Percentiles rank a stretch among this genome's conserved stretches.
Evolutionary conservation across 2,888 invertebrate genomes (phyloP).

Genomic region (Amorpha juglandis): DNA sequence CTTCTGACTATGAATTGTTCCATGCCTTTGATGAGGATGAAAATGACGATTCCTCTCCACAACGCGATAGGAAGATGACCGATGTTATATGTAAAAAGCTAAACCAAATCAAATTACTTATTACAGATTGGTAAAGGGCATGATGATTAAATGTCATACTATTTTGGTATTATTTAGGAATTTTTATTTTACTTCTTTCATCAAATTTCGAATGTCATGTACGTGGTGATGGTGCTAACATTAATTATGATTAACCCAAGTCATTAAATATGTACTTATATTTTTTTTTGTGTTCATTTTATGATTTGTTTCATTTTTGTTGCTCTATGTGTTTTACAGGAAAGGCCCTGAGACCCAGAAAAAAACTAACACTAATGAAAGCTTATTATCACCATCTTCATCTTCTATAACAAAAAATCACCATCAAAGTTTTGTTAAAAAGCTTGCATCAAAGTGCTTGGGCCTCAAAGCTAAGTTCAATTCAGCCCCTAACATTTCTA

Average conservation of each 20-base stretch:
- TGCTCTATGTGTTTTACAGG: constrained; percentile 82
- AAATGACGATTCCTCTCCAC: neutral
- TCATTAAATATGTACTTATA: constrained; percentile 26
- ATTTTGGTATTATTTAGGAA: too few species aligned
- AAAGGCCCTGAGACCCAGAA: constrained; percentile 79
- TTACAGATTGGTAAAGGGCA: constrained; percentile 52
- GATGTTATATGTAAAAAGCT: constrained; percentile 55
- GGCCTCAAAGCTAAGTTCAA: constrained; percentile 79
- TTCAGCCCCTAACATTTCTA: constrained; percentile 81
- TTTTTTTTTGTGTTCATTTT: constrained; percentile 35
- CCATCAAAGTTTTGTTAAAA: constrained; percentile 79
- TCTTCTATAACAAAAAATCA: constrained; percentile 75
- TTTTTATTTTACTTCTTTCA: constrained; percentile 13
- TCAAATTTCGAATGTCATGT: neutral
- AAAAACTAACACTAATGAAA: constrained; percentile 74
- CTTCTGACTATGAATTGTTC: neutral
- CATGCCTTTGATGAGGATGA: constrained; percentile 3
- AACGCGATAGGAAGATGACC: constrained; percentile 30
- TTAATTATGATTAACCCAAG: constrained; percentile 27
- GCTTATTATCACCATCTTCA: constrained; percentile 75
- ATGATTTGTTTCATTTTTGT: constrained; percentile 60
- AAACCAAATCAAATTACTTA: constrained; percentile 54
- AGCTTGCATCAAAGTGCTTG: constrained; percentile 82
- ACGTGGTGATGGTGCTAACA: constrained; percentile 27
- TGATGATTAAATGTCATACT: constrained; percentile 15